Evolutionary conservation across 2,797 vertebrate species (phyloP).

Genomic region (Oreochromis mossambicus): DNA sequence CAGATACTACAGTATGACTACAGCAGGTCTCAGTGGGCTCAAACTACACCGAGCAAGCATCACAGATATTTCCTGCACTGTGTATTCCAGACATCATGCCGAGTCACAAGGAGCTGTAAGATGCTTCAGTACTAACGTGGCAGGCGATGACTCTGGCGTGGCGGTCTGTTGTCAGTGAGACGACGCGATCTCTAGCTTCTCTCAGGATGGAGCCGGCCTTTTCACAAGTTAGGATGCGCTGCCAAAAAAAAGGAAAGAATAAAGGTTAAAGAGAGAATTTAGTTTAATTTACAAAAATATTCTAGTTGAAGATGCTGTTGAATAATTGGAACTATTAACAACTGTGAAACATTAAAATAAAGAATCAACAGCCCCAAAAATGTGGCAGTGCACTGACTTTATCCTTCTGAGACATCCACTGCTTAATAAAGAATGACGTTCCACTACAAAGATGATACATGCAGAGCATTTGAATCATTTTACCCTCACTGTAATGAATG

Average conservation of each 20-base stretch:
- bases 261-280: neutral
- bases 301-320: neutral
- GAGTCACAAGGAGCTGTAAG: neutral
- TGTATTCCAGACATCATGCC: neutral
- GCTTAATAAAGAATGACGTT: neutral
- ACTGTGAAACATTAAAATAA: neutral
- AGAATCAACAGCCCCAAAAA: neutral
- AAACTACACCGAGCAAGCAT: neutral
- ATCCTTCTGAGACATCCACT: neutral
- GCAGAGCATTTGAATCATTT: neutral
- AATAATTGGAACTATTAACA: neutral
- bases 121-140: slow-evolving; percentile 80
- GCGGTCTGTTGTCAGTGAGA: slow-evolving; percentile 81
- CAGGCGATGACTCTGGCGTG: slow-evolving; percentile 85
- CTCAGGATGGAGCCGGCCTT: slow-evolving; percentile 90
- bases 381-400: neutral
- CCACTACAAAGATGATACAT: neutral
- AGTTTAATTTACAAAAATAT: neutral
- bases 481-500: neutral
- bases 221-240: slow-evolving; percentile 86
- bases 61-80: neutral
- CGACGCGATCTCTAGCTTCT: slow-evolving; percentile 86
- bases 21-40: neutral
- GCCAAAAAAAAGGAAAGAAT: neutral
- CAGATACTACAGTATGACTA: neutral